Evolutionary conservation across 2,113 vertebrate genomes (phyloP), one percentile per base, ranked within the genome.

Genomic region (Ammodytes marinus): DNA sequence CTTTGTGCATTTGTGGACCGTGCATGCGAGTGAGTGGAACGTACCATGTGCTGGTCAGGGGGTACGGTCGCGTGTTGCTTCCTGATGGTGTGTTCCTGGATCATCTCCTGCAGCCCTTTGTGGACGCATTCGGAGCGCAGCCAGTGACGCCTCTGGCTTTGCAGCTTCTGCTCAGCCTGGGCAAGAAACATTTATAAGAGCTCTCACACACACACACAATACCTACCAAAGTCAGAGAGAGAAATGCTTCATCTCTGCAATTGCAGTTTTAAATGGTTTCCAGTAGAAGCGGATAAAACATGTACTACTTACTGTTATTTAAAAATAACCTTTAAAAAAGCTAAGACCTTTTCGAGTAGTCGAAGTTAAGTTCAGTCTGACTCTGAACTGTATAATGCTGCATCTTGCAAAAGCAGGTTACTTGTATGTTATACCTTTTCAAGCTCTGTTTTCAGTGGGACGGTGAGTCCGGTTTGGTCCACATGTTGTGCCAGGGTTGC

Each of bases 41-140:
- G 49, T 77, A 96, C 96, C 95, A 95, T 95, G 78, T 88, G 95
- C 71, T 96, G 94, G 17, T 95, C 94, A 8, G 92, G 83, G 6
- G 90, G 82, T 12, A 92, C 70, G 8, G 79, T 79, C 42, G 88
- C 60, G 4, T 93, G 93, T 47, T 93, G 90, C 66, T 91, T 94
- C 83, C 88, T 95, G 67, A 96, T 92, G 47, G 80, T 93, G 79
- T 95, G 90, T 4, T 97, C 95, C 76, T 95, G 88, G 58, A 96
- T 90, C 85, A 97, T 95, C 84, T 97, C 97, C 57, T 95, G 94
- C 80, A 98, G 90, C 10, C 93, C 75, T 45, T 94, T 91, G 64
- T 95, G 71, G 55, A 97, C 80, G 49, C 90, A 88, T 84, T 97
- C 96, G 2, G 91, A 94, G 53, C 91, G 89, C 67, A 97, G 89